phyloP scores from a whole-genome alignment of 2,888 invertebrate species.

The Chironomus tentans region DNA sequence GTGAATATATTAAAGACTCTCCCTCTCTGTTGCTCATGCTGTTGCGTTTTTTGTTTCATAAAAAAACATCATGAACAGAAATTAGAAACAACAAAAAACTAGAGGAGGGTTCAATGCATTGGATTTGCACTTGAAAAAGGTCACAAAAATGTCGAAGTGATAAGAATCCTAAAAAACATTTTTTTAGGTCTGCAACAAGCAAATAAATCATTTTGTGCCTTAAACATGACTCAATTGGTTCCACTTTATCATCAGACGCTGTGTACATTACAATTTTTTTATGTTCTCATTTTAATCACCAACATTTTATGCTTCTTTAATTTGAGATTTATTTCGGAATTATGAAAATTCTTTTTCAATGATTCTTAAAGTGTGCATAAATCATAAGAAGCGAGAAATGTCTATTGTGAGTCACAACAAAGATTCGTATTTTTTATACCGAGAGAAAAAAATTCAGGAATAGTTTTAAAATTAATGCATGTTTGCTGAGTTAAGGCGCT shows the following conservation, averaged over 20 bases:
- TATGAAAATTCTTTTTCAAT: background rate
- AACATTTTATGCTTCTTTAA: background rate
- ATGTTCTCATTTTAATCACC: background rate
- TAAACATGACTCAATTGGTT: constrained; percentile 8
- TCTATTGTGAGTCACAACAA: too few relatives aligned
- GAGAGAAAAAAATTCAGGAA: background rate
- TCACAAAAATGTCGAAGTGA: background rate
- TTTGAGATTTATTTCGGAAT: constrained; percentile 18
- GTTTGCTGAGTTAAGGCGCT: too few relatives aligned
- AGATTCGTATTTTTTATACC: background rate
- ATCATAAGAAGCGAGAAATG: background rate
- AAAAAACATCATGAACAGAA: background rate
- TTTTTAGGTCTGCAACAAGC: background rate
- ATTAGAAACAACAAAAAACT: too few relatives aligned
- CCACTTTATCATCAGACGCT: constrained; percentile 21
- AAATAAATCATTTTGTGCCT: constrained; percentile 14
- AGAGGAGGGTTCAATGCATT: background rate
- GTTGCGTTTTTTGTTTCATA: background rate
- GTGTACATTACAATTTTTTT: constrained; percentile 12
- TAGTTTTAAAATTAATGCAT: background rate
- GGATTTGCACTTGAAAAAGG: constrained; percentile 5
- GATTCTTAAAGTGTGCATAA: too few relatives aligned
- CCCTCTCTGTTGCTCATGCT: background rate
- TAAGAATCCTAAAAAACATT: background rate
- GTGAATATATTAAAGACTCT: constrained; percentile 15